Evolutionary conservation across 2,797 vertebrate species (phyloP).

Genomic region (Monodelphis domestica): DNA sequence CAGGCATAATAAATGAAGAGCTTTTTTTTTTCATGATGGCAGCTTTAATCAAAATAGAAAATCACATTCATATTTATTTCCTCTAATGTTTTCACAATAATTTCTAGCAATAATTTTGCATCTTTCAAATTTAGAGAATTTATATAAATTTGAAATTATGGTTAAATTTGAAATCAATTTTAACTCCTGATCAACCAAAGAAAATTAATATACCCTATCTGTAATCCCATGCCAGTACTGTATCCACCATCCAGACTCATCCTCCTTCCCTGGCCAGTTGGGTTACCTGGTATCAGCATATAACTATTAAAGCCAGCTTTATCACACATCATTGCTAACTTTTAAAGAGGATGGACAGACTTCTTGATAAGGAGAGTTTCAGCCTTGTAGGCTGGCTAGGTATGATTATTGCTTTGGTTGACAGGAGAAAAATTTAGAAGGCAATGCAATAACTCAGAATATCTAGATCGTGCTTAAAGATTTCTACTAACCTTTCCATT

Average conservation of each 20-base stretch:
- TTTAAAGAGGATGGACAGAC: neutral
- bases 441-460: neutral
- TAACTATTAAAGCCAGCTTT: neutral
- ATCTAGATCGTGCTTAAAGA: neutral
- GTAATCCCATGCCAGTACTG: neutral
- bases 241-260: neutral
- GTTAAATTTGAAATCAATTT: neutral
- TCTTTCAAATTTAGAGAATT: neutral
- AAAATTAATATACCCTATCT: neutral
- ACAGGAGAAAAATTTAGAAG: neutral
- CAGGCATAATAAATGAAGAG: slow-evolving; percentile 15
- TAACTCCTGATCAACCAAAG: neutral
- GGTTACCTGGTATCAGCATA: neutral
- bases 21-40: slow-evolving; percentile 6
- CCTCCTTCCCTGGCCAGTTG: neutral
- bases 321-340: neutral
- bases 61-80: slow-evolving; percentile 5
- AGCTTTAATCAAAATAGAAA: slow-evolving; percentile 26
- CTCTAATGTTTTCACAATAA: slow-evolving; percentile 39
- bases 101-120: neutral
- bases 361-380: neutral
- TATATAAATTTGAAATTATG: neutral
- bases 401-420: neutral
- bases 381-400: neutral
- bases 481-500: neutral